A percentile compares a stretch with the other conserved stretches of the same genome.
Conservation (phyloP, 2,888 invertebrate genomes). For the Folsomia candida region DNA sequence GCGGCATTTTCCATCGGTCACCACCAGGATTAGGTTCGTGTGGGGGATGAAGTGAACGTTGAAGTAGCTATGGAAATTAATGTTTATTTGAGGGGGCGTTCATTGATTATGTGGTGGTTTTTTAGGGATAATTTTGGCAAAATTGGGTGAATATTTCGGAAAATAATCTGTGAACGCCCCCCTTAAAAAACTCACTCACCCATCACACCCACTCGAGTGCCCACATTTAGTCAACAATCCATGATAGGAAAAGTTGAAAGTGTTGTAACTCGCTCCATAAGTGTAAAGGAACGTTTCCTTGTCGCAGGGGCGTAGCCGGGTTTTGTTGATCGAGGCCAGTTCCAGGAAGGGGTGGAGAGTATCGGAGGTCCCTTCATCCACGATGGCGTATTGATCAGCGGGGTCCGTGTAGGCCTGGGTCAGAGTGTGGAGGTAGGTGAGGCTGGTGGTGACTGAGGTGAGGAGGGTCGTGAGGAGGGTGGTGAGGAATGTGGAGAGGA, state of each 20-base stretch:
- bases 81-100: too few relatives aligned
- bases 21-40: conserved; percentile 82
- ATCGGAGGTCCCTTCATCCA: conserved; percentile 46
- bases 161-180: background rate
- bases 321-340: conserved; percentile 59
- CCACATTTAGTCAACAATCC: conserved; percentile 70
- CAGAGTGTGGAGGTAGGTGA: background rate
- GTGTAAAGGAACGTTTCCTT: conserved; percentile 70
- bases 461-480: background rate
- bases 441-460: background rate
- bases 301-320: conserved; percentile 81
- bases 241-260: conserved; percentile 84
- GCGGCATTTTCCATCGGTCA: conserved; percentile 64
- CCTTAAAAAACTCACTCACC: conserved; percentile 57
- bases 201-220: conserved; percentile 65
- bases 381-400: background rate
- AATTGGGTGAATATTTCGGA: background rate
- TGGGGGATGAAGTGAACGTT: conserved; percentile 88
- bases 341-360: conserved; percentile 43
- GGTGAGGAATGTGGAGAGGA: background rate
- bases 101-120: too few relatives aligned
- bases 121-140: background rate
- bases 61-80: conserved; percentile 66
- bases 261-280: conserved; percentile 62
- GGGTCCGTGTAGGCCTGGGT: background rate